Evolutionary conservation across 2,797 vertebrate species (phyloP).

Genomic region (Scleropages formosus): DNA sequence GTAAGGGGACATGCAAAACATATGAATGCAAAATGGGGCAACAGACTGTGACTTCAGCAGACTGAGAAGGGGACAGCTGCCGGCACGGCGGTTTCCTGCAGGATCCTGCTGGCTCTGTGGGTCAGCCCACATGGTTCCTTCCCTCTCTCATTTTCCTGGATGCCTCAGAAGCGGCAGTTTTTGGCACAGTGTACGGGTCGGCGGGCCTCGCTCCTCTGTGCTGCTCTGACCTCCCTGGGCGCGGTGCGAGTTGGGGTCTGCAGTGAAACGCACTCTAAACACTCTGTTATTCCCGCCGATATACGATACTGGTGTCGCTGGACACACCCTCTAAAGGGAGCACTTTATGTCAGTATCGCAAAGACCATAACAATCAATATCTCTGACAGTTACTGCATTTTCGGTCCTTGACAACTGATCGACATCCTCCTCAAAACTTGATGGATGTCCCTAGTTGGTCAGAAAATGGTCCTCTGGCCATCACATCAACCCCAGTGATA

Average conservation of each 20-base stretch:
- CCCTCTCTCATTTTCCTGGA: constrained; percentile 1
- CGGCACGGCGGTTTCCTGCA: constrained; percentile 42
- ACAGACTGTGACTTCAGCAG: constrained; percentile 48
- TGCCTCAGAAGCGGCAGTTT: neutral
- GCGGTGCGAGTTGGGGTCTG: no score
- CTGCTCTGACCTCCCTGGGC: neutral
- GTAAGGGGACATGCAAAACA: neutral
- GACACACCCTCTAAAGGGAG: no score
- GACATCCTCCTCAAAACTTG: neutral
- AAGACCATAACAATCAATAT: no score
- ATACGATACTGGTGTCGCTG: no score
- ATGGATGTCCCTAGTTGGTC: neutral
- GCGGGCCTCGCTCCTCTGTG: neutral
- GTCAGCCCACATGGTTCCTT: constrained; percentile 32
- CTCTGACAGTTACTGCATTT: no score
- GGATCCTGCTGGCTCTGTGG: constrained; percentile 41
- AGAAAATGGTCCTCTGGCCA: neutral
- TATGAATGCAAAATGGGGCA: constrained; percentile 16
- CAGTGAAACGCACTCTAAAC: no score
- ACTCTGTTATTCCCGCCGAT: no score
- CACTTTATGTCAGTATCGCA: no score
- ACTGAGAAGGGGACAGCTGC: constrained; percentile 45
- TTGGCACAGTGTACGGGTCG: neutral
- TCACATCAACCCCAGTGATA: no score
- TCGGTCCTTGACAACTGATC: neutral